These are phyloP conservation scores for Chaetogeoica ovagalla DNA, from an alignment of 2,888 invertebrate species.

Conservation along the genomic window DNA sequence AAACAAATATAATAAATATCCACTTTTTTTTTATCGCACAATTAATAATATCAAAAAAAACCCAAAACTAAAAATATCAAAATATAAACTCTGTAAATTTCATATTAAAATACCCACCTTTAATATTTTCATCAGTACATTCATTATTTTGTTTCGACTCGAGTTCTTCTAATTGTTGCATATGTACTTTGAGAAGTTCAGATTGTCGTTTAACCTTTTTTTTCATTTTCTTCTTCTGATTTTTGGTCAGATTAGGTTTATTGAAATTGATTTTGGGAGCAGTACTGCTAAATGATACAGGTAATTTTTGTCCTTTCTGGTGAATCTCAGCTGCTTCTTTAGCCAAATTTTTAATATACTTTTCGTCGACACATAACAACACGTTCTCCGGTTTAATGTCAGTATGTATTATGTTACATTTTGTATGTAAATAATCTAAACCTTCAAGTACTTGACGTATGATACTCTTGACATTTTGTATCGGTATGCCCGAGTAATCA, in stretches of 20 bases:
- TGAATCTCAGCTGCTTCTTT: constrained; percentile 94
- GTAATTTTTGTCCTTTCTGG: constrained; percentile 86
- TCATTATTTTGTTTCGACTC: constrained; percentile 70
- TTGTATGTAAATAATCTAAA: constrained; percentile 93
- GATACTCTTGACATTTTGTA: constrained; percentile 92
- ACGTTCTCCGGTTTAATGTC: constrained; percentile 96
- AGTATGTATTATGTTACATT: constrained; percentile 94
- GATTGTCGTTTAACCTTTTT: constrained; percentile 91
- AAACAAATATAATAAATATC: neutral
- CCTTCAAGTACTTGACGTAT: constrained; percentile 93
- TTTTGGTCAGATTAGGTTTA: constrained; percentile 80
- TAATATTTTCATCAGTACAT: constrained; percentile 26
- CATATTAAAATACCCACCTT: constrained; percentile 10
- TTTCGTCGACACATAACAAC: constrained; percentile 87
- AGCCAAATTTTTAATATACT: constrained; percentile 85
- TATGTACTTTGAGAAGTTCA: constrained; percentile 87
- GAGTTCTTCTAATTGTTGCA: constrained; percentile 92
- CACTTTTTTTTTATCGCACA: neutral
- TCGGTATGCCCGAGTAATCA: constrained; percentile 96
- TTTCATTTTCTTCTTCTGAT: constrained; percentile 96
- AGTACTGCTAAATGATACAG: constrained; percentile 86
- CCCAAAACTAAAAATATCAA: neutral
- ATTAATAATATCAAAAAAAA: neutral
- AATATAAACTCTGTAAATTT: neutral
- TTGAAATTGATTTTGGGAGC: constrained; percentile 73